Evolutionary conservation across 2,797 vertebrate species (phyloP).

Genomic region (Acomys russatus): DNA sequence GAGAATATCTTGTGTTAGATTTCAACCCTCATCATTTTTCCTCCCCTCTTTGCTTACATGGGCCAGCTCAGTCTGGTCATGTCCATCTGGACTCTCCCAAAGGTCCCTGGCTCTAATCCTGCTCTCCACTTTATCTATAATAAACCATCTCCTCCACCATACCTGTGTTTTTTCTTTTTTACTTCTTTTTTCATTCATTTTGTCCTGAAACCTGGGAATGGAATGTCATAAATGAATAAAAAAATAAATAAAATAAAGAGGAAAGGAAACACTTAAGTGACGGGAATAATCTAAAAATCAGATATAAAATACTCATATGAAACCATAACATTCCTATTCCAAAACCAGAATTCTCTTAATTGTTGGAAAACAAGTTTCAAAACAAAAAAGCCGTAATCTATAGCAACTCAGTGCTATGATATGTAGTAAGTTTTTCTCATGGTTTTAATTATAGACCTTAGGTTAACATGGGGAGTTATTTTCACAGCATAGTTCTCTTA

Average conservation of each 20-base stretch:
- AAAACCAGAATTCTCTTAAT: slow-evolving; percentile 31
- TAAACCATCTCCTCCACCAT: too few relatives aligned
- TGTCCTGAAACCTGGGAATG: too few relatives aligned
- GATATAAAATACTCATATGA: slow-evolving; percentile 19
- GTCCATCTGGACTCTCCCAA: too few relatives aligned
- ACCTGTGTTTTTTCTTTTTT: too few relatives aligned
- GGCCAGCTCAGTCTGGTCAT: too few relatives aligned
- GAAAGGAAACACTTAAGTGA: not conserved
- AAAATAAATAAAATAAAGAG: too few relatives aligned
- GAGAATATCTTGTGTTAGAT: not conserved
- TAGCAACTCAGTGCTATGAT: not conserved
- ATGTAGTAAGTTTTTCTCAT: not conserved
- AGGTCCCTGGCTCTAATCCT: too few relatives aligned
- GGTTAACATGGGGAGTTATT: not conserved
- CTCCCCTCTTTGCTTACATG: too few relatives aligned
- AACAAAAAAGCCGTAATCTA: not conserved
- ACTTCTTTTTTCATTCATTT: too few relatives aligned
- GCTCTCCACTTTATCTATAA: too few relatives aligned
- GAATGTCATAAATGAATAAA: too few relatives aligned
- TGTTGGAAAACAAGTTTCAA: slow-evolving; percentile 6
- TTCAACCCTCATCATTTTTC: too few relatives aligned
- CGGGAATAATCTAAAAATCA: slow-evolving; percentile 47
- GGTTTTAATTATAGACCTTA: not conserved
- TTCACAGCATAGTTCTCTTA: slow-evolving; percentile 32
- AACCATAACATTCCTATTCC: slow-evolving; percentile 24